These are phyloP conservation scores for Cryptus armator DNA, from an alignment of 2,888 invertebrate species.

Conservation along the genomic window DNA sequence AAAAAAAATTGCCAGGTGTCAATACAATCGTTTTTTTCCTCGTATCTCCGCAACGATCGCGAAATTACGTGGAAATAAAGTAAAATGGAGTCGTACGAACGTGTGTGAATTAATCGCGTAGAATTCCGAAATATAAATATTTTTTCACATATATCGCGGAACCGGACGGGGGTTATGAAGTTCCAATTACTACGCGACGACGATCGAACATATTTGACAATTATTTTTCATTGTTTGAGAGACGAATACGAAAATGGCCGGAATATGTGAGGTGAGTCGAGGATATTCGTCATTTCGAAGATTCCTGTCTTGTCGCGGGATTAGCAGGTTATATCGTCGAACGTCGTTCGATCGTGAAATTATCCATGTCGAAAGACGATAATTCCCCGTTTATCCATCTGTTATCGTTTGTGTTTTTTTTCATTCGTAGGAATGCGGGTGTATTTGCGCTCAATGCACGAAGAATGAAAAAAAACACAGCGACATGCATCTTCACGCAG, in stretches of 20 bases:
- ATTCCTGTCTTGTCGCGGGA: neutral
- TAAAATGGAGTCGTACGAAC: neutral
- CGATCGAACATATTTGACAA: slow-evolving; percentile 49
- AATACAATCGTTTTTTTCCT: neutral
- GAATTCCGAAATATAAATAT: neutral
- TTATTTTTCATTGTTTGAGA: slow-evolving; percentile 52
- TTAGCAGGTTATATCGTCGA: slow-evolving; percentile 36
- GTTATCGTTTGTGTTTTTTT: slow-evolving; percentile 20
- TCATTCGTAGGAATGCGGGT: slow-evolving; percentile 87
- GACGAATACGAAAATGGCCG: slow-evolving; percentile 51
- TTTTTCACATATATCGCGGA: neutral
- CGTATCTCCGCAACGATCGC: neutral
- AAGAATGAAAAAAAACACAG: slow-evolving; percentile 79
- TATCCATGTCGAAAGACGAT: neutral
- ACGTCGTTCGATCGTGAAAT: neutral
- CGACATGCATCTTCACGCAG: slow-evolving; percentile 92
- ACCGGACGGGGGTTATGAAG: slow-evolving; percentile 62
- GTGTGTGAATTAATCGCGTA: neutral
- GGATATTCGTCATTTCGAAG: neutral
- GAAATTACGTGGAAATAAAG: neutral
- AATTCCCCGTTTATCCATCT: neutral
- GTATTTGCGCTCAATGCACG: slow-evolving; percentile 87
- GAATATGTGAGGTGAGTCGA: slow-evolving; percentile 64
- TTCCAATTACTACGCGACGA: slow-evolving; percentile 58
- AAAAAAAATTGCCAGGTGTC: neutral